A percentile compares a stretch with the other conserved stretches of the same genome.
phyloP scores from a whole-genome alignment of 2,888 invertebrate genomes.

The Drosophila suboccidentalis region DNA sequence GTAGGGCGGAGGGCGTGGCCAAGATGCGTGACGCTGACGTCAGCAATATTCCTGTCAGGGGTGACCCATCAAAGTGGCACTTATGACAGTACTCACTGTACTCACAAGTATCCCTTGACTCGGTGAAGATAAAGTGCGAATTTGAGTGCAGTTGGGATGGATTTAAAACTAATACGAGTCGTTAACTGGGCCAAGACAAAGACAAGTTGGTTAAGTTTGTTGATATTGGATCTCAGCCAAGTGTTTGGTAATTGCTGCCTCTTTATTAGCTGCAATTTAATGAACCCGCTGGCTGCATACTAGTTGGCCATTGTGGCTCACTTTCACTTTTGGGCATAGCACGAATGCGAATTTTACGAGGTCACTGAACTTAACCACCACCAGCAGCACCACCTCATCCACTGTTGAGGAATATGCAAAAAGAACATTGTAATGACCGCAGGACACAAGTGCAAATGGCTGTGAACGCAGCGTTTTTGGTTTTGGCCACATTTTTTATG shows the following conservation, averaged over 20 bases:
- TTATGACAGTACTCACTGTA: constrained; percentile 43
- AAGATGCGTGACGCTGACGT: constrained; percentile 60
- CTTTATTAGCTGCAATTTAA: constrained; percentile 73
- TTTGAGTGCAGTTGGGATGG: constrained; percentile 51
- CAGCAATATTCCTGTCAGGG: constrained; percentile 43
- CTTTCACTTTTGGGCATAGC: constrained; percentile 64
- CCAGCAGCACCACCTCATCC: constrained; percentile 1
- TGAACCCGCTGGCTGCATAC: constrained; percentile 46
- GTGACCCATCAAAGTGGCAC: constrained; percentile 34
- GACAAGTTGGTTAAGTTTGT: constrained; percentile 30
- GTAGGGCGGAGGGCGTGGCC: constrained; percentile 42
- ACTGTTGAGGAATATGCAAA: constrained; percentile 66
- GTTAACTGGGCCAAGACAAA: constrained; percentile 26
- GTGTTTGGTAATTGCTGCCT: constrained; percentile 14
- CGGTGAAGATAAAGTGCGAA: constrained; percentile 46
- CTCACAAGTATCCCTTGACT: constrained; percentile 17
- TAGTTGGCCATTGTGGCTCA: constrained; percentile 58
- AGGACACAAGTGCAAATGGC: constrained; percentile 74
- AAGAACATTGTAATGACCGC: constrained; percentile 72
- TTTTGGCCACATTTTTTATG: constrained; percentile 70
- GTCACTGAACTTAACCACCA: constrained; percentile 60
- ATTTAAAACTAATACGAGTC: constrained; percentile 50
- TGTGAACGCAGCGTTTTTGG: constrained; percentile 23
- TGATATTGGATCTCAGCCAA: constrained; percentile 40
- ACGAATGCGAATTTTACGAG: constrained; percentile 62